Evolutionary conservation across 1,140 invertebrate species (phyloP).

Genomic region (Lordiphosa stackelbergi): DNA sequence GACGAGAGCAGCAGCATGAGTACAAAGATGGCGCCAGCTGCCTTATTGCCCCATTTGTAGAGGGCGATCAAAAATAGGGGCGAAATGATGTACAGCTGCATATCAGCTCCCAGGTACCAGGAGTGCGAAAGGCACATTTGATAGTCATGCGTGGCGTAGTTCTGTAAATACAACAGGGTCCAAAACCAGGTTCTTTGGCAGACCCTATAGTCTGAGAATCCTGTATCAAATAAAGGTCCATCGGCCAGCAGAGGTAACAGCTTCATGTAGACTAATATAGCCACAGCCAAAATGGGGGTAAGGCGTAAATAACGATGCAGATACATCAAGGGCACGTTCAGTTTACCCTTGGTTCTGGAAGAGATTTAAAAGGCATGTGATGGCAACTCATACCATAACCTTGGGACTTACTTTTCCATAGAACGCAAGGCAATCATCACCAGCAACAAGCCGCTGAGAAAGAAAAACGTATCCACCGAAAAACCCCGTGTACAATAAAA

Average conservation of each 20-base stretch:
- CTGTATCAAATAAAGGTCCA: constrained; percentile 22
- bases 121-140: too few species aligned
- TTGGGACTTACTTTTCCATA: constrained; percentile 36
- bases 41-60: too few species aligned
- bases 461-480: constrained; percentile 63
- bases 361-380: neutral
- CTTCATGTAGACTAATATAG: constrained; percentile 29
- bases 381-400: too few species aligned
- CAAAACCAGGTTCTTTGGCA: constrained; percentile 38
- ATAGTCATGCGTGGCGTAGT: constrained; percentile 26
- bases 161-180: constrained; percentile 50
- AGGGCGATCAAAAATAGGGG: too few species aligned
- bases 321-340: constrained; percentile 61
- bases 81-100: too few species aligned
- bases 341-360: constrained; percentile 35
- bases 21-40: too few species aligned
- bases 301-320: constrained; percentile 56
- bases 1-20: too few species aligned
- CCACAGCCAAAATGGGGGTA: constrained; percentile 41
- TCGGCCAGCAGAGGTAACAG: constrained; percentile 22
- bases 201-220: constrained; percentile 18
- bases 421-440: constrained; percentile 31
- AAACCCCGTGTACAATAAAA: constrained; percentile 29
- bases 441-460: constrained; percentile 48
- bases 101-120: too few species aligned